These are phyloP conservation scores for Podocnemis expansa DNA, from an alignment of 2,113 vertebrate species.

Conservation along the genomic window DNA sequence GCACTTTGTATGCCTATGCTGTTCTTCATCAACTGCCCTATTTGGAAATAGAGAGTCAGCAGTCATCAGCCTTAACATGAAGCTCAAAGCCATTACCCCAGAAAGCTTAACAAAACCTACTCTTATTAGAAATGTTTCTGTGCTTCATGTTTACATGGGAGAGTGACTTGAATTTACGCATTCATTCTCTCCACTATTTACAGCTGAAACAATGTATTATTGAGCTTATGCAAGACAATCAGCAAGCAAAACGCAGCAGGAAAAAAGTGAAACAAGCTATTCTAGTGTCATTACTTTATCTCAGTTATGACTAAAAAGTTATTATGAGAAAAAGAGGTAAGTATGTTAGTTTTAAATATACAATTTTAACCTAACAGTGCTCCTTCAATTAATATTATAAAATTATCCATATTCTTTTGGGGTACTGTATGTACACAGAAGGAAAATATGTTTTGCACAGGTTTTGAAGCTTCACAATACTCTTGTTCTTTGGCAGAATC, in stretches of 20 bases:
- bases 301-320: not conserved
- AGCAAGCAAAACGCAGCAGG: not conserved
- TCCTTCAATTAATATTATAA: not conserved
- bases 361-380: not conserved
- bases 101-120: not conserved
- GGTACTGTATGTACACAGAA: not conserved
- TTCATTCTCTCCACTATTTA: not conserved
- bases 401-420: not conserved
- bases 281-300: not conserved
- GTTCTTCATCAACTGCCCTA: not conserved
- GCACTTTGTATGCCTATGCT: not conserved
- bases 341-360: not conserved
- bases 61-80: not conserved
- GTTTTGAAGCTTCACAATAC: not conserved
- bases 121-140: not conserved
- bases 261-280: not conserved
- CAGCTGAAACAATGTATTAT: not conserved
- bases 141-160: not conserved
- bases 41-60: constrained; percentile 20
- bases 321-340: not conserved
- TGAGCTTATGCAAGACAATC: not conserved
- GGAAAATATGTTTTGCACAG: not conserved
- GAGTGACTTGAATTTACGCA: not conserved
- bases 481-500: not conserved
- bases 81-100: not conserved